These are phyloP conservation scores for Anoplolepis gracilipes DNA, from an alignment of 1,140 invertebrate species.

Conservation along the genomic window DNA sequence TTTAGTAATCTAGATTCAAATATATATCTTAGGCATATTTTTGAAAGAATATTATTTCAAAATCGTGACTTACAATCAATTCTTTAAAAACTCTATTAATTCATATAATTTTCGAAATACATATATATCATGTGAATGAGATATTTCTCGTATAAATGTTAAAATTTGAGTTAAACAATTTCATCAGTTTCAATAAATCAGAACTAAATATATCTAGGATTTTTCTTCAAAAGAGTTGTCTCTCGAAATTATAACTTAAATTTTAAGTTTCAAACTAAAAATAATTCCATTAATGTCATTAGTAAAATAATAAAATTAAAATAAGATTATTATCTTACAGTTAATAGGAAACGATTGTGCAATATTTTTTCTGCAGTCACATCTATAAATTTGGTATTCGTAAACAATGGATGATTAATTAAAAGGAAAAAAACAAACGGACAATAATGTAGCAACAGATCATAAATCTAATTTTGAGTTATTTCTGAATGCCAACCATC, in stretches of 20 bases:
- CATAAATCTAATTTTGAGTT: constrained; percentile 36
- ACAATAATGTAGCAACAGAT: not conserved
- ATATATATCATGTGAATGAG: not conserved
- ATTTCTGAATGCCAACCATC: constrained; percentile 4
- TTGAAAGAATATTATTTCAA: not conserved
- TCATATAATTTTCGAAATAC: constrained; percentile 9
- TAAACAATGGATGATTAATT: constrained; percentile 7
- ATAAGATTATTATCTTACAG: too few species aligned
- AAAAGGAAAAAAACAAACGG: not conserved
- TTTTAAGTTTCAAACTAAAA: not conserved
- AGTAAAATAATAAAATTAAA: not conserved
- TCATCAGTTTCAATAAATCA: constrained; percentile 2
- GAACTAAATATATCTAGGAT: not conserved
- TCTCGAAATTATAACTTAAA: constrained; percentile 9
- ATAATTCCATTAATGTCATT: not conserved
- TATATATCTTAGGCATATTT: constrained; percentile 22
- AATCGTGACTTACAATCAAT: constrained; percentile 1
- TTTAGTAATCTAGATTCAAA: constrained; percentile 1
- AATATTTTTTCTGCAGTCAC: constrained; percentile 12
- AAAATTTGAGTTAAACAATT: constrained; percentile 26
- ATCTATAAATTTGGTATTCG: constrained; percentile 40
- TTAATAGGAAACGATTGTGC: not conserved
- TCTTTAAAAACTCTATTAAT: constrained; percentile 18
- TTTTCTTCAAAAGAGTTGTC: not conserved
- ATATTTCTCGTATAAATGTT: constrained; percentile 6